phyloP scores from a whole-genome alignment of 2,797 vertebrate genomes.

The Protosalanx chinensis region DNA sequence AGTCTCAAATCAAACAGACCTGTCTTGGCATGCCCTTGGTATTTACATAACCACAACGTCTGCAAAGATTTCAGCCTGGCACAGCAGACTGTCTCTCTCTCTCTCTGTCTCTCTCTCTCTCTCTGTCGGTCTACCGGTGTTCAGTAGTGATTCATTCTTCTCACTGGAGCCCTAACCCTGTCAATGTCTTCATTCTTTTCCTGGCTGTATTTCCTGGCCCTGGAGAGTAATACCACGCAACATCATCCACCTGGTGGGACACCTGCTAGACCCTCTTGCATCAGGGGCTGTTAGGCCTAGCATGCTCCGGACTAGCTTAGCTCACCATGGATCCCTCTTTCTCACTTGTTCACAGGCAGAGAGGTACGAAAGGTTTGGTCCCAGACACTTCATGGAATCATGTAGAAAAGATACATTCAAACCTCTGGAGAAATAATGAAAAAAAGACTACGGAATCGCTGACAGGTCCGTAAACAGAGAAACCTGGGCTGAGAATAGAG shows the following conservation, averaged over 20 bases:
- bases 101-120: neutral
- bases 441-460: constrained; percentile 13
- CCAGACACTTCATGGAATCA: constrained; percentile 75
- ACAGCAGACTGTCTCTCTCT: neutral
- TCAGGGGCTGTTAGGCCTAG: neutral
- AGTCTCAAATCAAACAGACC: constrained; percentile 58
- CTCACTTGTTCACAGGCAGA: constrained; percentile 43
- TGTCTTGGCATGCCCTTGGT: constrained; percentile 72
- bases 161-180: neutral
- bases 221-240: neutral
- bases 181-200: neutral
- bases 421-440: constrained; percentile 78
- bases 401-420: constrained; percentile 92
- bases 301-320: neutral
- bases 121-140: neutral
- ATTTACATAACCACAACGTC: constrained; percentile 69
- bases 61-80: constrained; percentile 34
- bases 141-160: neutral
- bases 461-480: constrained; percentile 21
- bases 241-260: neutral
- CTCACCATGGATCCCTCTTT: constrained; percentile 25
- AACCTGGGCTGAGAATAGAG: constrained; percentile 1
- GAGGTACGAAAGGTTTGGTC: constrained; percentile 80
- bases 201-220: neutral
- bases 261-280: constrained; percentile 1